phyloP scores from a whole-genome alignment of 2,797 vertebrate species.

The Gadopsis marmoratus region DNA sequence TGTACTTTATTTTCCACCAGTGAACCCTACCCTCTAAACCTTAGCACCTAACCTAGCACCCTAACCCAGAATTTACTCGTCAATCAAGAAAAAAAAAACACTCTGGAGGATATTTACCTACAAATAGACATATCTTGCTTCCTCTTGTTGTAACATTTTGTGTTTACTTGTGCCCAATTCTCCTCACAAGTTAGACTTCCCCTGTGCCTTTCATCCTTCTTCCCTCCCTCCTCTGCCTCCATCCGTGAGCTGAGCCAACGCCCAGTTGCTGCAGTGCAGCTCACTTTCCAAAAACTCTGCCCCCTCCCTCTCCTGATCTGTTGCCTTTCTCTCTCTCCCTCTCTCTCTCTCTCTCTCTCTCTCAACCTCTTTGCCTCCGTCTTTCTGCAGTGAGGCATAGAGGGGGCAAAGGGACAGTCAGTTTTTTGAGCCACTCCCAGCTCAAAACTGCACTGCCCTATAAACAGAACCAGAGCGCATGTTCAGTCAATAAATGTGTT shows the following conservation, averaged over 20 bases:
- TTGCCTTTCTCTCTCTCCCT: too few species aligned
- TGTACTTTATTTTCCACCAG: not conserved
- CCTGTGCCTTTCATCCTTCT: conserved; percentile 9
- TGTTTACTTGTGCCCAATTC: not conserved
- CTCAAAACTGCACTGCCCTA: conserved; percentile 37
- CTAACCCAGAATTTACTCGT: not conserved
- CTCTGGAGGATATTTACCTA: not conserved
- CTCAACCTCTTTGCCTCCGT: conserved; percentile 29
- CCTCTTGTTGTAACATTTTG: conserved; percentile 13
- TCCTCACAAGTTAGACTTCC: conserved; percentile 1
- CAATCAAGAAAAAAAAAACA: not conserved
- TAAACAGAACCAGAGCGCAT: not conserved
- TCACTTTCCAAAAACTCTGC: conserved; percentile 59
- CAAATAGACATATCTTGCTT: not conserved
- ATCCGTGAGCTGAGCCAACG: conserved; percentile 71
- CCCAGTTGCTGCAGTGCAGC: conserved; percentile 86
- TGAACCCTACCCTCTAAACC: not conserved
- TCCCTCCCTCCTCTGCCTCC: conserved; percentile 47
- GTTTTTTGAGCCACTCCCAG: conserved; percentile 20
- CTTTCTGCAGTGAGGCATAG: conserved; percentile 67
- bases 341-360: too few species aligned
- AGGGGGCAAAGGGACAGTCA: conserved; percentile 37
- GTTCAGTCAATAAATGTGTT: not conserved
- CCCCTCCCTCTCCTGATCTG: conserved; percentile 59
- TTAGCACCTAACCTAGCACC: too few species aligned